Base-by-base conservation (phyloP, 2,888 invertebrate genomes). In the Troilus luridus region DNA sequence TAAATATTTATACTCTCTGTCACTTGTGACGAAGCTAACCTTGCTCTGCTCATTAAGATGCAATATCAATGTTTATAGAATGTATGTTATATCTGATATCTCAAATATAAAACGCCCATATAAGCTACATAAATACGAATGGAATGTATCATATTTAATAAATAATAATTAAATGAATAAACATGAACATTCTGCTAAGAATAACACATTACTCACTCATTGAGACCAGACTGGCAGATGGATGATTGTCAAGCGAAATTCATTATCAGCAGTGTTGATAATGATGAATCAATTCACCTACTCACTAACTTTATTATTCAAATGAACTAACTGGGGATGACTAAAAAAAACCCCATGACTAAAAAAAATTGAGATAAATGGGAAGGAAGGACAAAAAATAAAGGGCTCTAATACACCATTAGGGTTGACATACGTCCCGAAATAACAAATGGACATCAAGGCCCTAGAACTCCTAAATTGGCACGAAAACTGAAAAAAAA, bases 311-410 rank as follows among this genome's bases (percentile, higher is more conserved):
- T 5, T 41, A 41, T 41, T 41, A 77, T 41, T 41, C 41, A 1
- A 17, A 17, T 8, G 5, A 41, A 19, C 41, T 27, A 27, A 27
- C 41, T 72, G 14, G 7, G 17, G 27, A 27, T 77, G 17, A 6
- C 72, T 41, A 17, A 41, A 77, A 77, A 7, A n/a, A n/a, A n/a
- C n/a, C 6, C 17, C 17, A 9, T 41, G 41, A 41, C 27, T 41
- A 64, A 62, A 77, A n/a, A 77, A 77, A 77, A 24, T 41, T 41
- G 72, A 77, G 72, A 77, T 77, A 77, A 41, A 77, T 41, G 72
- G 27, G 14, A 17, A 27, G 72, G 41, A 41, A 27, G 41, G 41
- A 77, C 72, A 77, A 77, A 77, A 77, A 77, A 77, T 77, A 19
- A 77, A 17, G 72, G 72, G 27, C 41, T 9, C 72, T 77, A 77